Evolutionary conservation across 2,797 vertebrate genomes (phyloP), one percentile per base, ranked within the genome.

Genomic region (Nannoperca obscura): DNA sequence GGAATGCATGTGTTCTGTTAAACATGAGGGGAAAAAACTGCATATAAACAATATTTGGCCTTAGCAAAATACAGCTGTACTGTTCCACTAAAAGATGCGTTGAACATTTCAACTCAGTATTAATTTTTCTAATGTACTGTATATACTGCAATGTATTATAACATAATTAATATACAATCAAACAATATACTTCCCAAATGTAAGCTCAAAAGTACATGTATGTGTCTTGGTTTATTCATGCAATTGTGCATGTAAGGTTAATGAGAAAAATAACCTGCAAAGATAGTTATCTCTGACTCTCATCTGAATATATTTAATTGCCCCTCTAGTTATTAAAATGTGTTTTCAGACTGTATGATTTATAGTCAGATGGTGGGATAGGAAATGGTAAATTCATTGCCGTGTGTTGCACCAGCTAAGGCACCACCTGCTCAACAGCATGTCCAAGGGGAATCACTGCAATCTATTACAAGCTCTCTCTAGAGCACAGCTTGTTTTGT

Each of bases 381-480:
- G 90, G 89, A 94, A 94, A 91, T 87, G 92, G 90, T 89, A 87
- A 91, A 94, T 91, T 92, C 90, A 90, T 93, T 91, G 92, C 88
- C 81, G 87, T 84, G 91, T 90, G 89, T 93, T 93, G 85, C 92
- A 89, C 92, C 91, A 94, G 91, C 91, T 87, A 92, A 91, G 91
- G 83, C 90, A 73, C 93, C 94, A 94, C 94, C 94, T 95, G 94
- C 93, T 94, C 91, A 85, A 90, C 92, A 91, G 92, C 93, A 93
- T 92, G 92, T 93, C 93, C 89, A 69, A 86, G 63, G 92, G 92
- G 93, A 95, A 93, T 89, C 89, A 71, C 87, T 90, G 89, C 92
- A 92, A 94, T 94, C 93, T 93, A 95, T 94, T 94, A 94, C 91
- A 93, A 89, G 88, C 91, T 92, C 91, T 93, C 93, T 93, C 89